Base-by-base conservation (phyloP, 2,113 vertebrate genomes). In the Mobula birostris region DNA sequence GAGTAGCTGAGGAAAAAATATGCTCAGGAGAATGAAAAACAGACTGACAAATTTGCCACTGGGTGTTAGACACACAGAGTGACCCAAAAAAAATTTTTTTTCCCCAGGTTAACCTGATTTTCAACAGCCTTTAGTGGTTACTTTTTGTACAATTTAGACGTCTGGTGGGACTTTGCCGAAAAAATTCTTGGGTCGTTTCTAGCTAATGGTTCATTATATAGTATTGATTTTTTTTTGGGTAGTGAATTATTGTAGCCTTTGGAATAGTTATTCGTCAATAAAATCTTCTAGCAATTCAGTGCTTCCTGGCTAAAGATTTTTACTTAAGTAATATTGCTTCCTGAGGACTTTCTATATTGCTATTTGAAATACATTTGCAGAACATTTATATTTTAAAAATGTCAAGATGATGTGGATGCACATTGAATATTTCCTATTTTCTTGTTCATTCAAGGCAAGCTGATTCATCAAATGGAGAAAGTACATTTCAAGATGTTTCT, bases 401-500 rank as follows among this genome's bases (percentile, higher is more conserved):
- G 15, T 72, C 61, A 15, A 76, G 70, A 56, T n/a, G 19, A 36
- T 61, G 56, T 66, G 74, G 17, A 80, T 36, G 94, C 32, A 77
- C 63, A 63, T 58, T 19, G 61, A 72, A 58, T 90, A 32, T 15
- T 17, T 82, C 88, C n/a, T 93, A 29, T 61, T 24, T 56, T 88
- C 48, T 82, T 72, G n/a, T 76, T 94, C 91, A 21, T 90, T 95
- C 95, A 96, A 99, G 99, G 96, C 98, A 98, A 95, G 97, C 96
- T 94, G 96, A 97, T 95, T 97, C 98, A 94, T 96, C 96, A 29
- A 97, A 97, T 95, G 98, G 99, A 2, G 98, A 98, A 95, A 97
- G 96, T 82, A 96, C 96, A 95, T 99, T 99, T 96, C 98, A 96
- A 95, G 99, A 99, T 93, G 95, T 96, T 5, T 98, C 98, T 72